Percentiles rank a stretch among this genome's conserved stretches.
These are phyloP conservation scores for Camponotus fellah DNA, from an alignment of 2,888 invertebrate species.

Conservation along the genomic window DNA sequence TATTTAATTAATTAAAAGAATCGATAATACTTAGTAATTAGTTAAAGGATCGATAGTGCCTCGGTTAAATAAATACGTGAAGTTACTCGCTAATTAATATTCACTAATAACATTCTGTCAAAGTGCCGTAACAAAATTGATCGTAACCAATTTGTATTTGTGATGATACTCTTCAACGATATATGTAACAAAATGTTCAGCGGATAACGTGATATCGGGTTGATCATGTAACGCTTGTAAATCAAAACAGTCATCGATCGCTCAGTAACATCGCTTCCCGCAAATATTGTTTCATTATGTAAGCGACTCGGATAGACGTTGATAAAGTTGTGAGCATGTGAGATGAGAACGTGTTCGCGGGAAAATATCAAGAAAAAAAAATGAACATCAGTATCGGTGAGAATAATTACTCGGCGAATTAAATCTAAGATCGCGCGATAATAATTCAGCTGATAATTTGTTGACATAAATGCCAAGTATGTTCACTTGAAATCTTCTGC, in stretches of 20 bases:
- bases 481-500: slow-evolving; percentile 22
- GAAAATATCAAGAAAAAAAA: neutral
- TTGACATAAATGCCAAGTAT: slow-evolving; percentile 47
- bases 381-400: neutral
- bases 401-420: slow-evolving; percentile 40
- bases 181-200: slow-evolving; percentile 34
- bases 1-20: slow-evolving; percentile 12
- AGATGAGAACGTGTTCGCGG: neutral
- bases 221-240: slow-evolving; percentile 36
- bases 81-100: slow-evolving; percentile 21
- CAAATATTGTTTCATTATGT: slow-evolving; percentile 22
- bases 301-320: neutral
- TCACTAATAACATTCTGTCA: slow-evolving; percentile 43
- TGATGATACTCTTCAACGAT: slow-evolving; percentile 27
- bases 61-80: slow-evolving; percentile 18
- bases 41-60: slow-evolving; percentile 14
- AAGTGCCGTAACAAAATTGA: slow-evolving; percentile 32
- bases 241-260: slow-evolving; percentile 31
- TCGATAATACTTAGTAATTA: neutral
- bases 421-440: slow-evolving; percentile 22
- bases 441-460: slow-evolving; percentile 36
- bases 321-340: slow-evolving; percentile 6
- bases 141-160: slow-evolving; percentile 32
- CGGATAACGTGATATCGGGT: slow-evolving; percentile 32
- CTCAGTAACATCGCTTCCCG: neutral